Evolutionary conservation across 1,140 invertebrate species (phyloP).

Genomic region (Parasteatoda tepidariorum): DNA sequence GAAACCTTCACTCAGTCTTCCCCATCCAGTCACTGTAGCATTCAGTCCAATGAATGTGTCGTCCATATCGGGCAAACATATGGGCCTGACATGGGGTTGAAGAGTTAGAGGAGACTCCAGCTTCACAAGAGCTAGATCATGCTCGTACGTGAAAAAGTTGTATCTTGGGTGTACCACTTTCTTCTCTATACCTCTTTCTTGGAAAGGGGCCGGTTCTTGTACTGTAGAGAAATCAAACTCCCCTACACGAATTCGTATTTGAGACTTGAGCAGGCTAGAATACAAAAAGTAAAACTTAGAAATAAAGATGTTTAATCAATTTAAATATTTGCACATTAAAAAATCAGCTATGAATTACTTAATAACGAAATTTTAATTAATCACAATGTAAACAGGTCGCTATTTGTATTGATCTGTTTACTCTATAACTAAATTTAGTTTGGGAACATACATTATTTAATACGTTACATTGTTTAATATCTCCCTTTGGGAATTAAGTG

Average conservation of each 20-base stretch:
- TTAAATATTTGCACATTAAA: no score
- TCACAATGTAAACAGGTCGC: no score
- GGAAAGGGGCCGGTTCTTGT: constrained; percentile 86
- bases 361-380: no score
- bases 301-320: no score
- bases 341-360: no score
- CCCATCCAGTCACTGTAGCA: constrained; percentile 93
- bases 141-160: constrained; percentile 91
- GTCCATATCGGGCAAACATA: constrained; percentile 89
- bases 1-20: constrained; percentile 84
- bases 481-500: no score
- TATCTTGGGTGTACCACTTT: constrained; percentile 93
- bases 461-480: no score
- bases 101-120: constrained; percentile 83
- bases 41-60: constrained; percentile 83
- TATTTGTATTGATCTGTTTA: no score
- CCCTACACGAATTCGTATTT: constrained; percentile 86
- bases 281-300: constrained; percentile 16
- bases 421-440: no score
- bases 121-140: constrained; percentile 87
- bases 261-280: constrained; percentile 87
- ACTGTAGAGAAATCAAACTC: constrained; percentile 89
- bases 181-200: constrained; percentile 88
- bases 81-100: constrained; percentile 85
- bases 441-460: no score